A percentile compares a stretch with the other conserved stretches of the same genome.
These are phyloP conservation scores for Melanaphis sacchari DNA, from an alignment of 1,140 invertebrate species.

Conservation along the genomic window DNA sequence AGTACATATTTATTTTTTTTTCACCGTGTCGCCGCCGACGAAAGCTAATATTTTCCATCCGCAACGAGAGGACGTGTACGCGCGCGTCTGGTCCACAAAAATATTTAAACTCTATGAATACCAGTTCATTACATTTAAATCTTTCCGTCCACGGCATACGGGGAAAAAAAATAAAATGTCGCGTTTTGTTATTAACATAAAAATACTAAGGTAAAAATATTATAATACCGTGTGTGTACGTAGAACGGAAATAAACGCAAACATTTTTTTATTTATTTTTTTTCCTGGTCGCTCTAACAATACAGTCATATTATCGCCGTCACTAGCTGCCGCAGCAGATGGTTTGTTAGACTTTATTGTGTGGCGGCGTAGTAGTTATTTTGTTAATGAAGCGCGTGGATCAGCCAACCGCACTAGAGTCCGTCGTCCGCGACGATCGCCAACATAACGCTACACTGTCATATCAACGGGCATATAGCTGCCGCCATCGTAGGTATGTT, in stretches of 20 bases:
- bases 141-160: neutral
- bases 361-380: neutral
- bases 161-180: neutral
- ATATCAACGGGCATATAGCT: neutral
- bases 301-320: neutral
- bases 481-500: neutral
- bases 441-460: neutral
- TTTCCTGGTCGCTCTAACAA: neutral
- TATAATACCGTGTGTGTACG: neutral
- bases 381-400: slow-evolving; percentile 23
- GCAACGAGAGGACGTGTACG: neutral
- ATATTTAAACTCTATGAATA: neutral
- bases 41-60: neutral
- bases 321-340: neutral
- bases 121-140: slow-evolving; percentile 28
- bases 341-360: neutral
- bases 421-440: slow-evolving; percentile 14
- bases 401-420: neutral
- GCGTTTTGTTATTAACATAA: neutral
- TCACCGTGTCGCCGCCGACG: neutral
- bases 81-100: neutral
- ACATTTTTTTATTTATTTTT: neutral
- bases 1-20: neutral
- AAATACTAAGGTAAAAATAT: neutral
- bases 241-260: neutral